Base-by-base conservation (phyloP, 2,888 invertebrate species). In the Pseudococcus viburni region DNA sequence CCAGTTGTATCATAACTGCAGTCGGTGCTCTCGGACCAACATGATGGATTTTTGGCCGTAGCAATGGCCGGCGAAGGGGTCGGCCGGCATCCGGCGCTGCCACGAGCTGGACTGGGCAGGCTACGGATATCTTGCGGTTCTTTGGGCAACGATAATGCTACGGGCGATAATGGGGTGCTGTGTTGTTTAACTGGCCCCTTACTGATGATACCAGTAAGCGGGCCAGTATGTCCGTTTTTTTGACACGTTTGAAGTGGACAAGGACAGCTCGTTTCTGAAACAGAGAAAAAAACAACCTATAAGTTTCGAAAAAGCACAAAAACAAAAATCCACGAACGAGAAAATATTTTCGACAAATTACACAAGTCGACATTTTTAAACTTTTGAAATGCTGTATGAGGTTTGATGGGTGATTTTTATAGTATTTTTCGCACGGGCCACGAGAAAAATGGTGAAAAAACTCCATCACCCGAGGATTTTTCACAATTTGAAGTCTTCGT, bases 181-280 rank as follows among this genome's bases (percentile, higher is more conserved):
- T 89, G 89, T 85, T 89, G 90, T 90, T 90, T 90, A 22, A 88
- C 88, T 85, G 89, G 89, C 92, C 93, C 93, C 94, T 96, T 96
- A 95, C 95, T 95, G 95, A 89, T 89, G 89, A 96, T 96, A 96
- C 96, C 96, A 96, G 96, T 96, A 96, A 96, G 96, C 96, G 96
- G 96, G 95, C 97, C 97, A 97, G 96, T 96, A 96, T 95, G 96
- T 95, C 95, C 97, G 97, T 97, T 97, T 97, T 97, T 97, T 97
- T 97, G 96, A 97, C 96, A 97, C 94, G 96, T 95, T 94, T 96
- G 96, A 94, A 96, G 94, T 93, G 96, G 96, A 94, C 96, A 97
- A 91, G 96, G 96, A 93, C 97, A 96, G 17, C 88, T 88, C 17
- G 88, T 93, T 94, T 93, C 91, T 94, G 94, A 17, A 88, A 88